These are phyloP conservation scores for Oncorhynchus tshawytscha DNA, from an alignment of 2,113 vertebrate species.

Conservation along the genomic window DNA sequence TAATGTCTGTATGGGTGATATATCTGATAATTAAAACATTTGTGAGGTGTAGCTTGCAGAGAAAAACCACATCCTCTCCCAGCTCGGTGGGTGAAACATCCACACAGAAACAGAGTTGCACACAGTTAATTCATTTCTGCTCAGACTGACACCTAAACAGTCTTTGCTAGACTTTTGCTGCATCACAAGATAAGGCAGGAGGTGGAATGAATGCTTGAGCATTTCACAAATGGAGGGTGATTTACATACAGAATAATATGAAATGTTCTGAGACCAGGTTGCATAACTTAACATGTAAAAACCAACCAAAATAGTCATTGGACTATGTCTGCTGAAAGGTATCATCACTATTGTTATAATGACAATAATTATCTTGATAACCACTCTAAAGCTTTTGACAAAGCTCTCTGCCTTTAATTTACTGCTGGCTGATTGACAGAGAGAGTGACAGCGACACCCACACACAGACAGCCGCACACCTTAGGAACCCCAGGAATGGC, in stretches of 20 bases:
- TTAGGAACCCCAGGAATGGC: constrained; percentile 57
- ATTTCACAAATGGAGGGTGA: too few species aligned
- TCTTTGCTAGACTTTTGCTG: too few species aligned
- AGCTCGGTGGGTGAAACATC: background rate
- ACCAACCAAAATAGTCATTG: background rate
- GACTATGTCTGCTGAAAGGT: background rate
- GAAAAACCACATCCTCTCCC: background rate
- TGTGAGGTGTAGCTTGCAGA: background rate
- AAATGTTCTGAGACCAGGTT: background rate
- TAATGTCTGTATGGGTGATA: too few species aligned
- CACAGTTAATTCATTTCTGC: background rate
- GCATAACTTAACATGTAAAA: background rate
- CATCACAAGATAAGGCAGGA: too few species aligned
- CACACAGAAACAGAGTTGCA: background rate
- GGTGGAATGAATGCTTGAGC: too few species aligned
- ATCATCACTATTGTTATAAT: background rate
- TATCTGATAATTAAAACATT: too few species aligned
- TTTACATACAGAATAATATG: background rate
- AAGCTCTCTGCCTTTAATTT: background rate
- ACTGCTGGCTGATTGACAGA: background rate
- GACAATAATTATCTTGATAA: background rate
- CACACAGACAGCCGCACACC: constrained; percentile 26
- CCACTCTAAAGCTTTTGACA: background rate
- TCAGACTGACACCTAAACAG: too few species aligned
- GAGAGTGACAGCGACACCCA: constrained; percentile 2